Evolutionary conservation across 2,113 vertebrate species (phyloP).

Genomic region (Pteropus alecto): DNA sequence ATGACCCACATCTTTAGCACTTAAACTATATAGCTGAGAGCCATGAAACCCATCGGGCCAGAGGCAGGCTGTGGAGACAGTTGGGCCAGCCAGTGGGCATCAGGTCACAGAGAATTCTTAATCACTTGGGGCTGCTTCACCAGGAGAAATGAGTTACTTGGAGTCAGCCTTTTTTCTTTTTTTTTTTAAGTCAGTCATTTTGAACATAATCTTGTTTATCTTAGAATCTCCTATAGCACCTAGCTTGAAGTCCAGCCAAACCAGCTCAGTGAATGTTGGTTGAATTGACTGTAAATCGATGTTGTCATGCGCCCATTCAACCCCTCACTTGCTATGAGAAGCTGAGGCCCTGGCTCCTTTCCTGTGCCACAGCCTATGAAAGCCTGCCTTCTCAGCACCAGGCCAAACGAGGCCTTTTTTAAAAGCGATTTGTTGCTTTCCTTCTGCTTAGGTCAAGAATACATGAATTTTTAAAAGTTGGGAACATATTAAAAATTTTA

Average conservation of each 20-base stretch:
- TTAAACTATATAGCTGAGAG: slow-evolving; percentile 50
- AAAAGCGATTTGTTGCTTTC: not conserved
- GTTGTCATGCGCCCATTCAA: not conserved
- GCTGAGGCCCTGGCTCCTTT: not conserved
- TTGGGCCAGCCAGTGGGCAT: not conserved
- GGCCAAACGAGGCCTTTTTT: not conserved
- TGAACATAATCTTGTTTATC: not conserved
- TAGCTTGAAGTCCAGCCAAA: not conserved
- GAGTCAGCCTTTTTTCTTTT: not conserved
- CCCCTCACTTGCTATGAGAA: not conserved
- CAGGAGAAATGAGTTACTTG: not conserved
- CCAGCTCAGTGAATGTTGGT: not conserved
- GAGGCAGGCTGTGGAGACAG: not conserved
- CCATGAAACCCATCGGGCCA: slow-evolving; percentile 32
- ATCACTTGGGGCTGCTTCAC: not conserved
- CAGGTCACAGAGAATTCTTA: slow-evolving; percentile 25
- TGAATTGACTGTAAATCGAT: not conserved
- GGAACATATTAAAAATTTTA: not conserved
- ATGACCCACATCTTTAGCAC: slow-evolving; percentile 71
- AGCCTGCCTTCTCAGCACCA: not conserved
- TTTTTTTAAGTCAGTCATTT: not conserved
- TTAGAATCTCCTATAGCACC: not conserved
- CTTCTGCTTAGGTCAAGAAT: not conserved
- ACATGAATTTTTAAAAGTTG: not conserved
- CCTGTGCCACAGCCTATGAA: not conserved